Evolutionary conservation across 2,797 vertebrate species (phyloP).

Genomic region (Acanthurus lineatus): DNA sequence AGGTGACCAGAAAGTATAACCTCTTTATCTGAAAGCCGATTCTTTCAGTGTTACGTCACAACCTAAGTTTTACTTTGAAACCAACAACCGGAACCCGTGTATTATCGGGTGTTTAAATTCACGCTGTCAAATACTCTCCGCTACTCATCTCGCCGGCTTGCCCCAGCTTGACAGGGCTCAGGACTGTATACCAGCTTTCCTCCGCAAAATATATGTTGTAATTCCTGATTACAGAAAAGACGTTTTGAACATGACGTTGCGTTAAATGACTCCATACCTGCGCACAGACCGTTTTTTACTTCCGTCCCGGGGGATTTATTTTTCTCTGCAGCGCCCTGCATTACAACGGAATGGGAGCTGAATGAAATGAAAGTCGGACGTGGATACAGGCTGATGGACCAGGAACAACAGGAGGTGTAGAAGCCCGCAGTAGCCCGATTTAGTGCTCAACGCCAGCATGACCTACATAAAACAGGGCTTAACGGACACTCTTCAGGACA

Average conservation of each 20-base stretch:
- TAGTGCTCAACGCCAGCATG: conserved; percentile 48
- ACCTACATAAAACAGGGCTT: conserved; percentile 72
- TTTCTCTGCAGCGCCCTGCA: conserved; percentile 33
- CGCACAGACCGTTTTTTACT: neutral
- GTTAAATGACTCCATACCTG: conserved; percentile 13
- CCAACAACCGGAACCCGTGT: neutral
- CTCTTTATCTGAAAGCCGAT: neutral
- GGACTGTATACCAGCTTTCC: fast-evolving
- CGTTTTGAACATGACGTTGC: conserved; percentile 25
- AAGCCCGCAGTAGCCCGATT: conserved; percentile 34
- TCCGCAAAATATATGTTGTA: fast-evolving
- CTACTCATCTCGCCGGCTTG: conserved; percentile 38
- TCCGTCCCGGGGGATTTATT: neutral
- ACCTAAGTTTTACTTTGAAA: conserved; percentile 52
- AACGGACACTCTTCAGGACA: conserved; percentile 41
- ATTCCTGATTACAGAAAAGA: neutral
- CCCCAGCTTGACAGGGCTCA: neutral
- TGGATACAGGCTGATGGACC: conserved; percentile 40
- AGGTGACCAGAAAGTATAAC: neutral
- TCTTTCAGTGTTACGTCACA: neutral
- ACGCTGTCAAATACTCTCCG: conserved; percentile 43
- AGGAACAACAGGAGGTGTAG: conserved; percentile 34
- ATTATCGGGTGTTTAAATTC: neutral
- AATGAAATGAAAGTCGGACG: conserved; percentile 30
- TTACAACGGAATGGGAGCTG: conserved; percentile 31